Percentiles rank a stretch among this genome's conserved stretches.
Evolutionary conservation across 2,888 invertebrate genomes (phyloP).

Genomic region (Siphonodentalium dalli): DNA sequence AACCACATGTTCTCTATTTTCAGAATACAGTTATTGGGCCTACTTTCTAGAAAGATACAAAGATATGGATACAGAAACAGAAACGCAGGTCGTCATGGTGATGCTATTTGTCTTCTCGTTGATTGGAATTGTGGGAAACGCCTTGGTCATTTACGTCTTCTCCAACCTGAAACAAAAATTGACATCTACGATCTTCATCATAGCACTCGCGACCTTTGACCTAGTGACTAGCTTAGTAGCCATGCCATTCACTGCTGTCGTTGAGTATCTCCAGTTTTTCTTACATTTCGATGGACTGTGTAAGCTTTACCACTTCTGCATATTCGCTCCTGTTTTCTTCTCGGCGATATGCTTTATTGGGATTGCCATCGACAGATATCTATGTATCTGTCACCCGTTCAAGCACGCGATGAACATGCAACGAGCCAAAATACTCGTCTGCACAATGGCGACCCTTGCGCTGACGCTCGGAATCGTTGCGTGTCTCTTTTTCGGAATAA

Average conservation of each 20-base stretch:
- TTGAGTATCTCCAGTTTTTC: conserved; percentile 50
- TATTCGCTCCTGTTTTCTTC: conserved; percentile 54
- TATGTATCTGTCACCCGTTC: conserved; percentile 58
- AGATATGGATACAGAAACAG: no score
- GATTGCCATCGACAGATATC: conserved; percentile 51
- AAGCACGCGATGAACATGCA: conserved; percentile 53
- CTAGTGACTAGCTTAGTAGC: conserved; percentile 55
- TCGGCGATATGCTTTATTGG: conserved; percentile 57
- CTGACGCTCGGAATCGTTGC: conserved; percentile 31
- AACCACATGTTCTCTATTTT: no score
- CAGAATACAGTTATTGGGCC: no score
- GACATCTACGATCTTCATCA: conserved; percentile 60
- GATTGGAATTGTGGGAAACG: conserved; percentile 50
- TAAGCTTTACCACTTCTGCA: conserved; percentile 55
- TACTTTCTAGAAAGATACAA: no score
- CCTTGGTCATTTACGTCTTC: conserved; percentile 52
- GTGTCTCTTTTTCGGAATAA: conserved; percentile 32
- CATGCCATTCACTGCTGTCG: conserved; percentile 54
- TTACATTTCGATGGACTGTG: conserved; percentile 44
- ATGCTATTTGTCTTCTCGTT: conserved; percentile 42
- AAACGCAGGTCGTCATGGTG: conserved; percentile 39
- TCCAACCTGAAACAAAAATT: conserved; percentile 43
- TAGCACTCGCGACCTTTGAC: conserved; percentile 57
- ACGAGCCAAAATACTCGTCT: conserved; percentile 38
- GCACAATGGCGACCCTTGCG: conserved; percentile 25